Evolutionary conservation across 2,797 vertebrate genomes (phyloP), one percentile per base, ranked within the genome.

Genomic region (Amphiprion clarkii): DNA sequence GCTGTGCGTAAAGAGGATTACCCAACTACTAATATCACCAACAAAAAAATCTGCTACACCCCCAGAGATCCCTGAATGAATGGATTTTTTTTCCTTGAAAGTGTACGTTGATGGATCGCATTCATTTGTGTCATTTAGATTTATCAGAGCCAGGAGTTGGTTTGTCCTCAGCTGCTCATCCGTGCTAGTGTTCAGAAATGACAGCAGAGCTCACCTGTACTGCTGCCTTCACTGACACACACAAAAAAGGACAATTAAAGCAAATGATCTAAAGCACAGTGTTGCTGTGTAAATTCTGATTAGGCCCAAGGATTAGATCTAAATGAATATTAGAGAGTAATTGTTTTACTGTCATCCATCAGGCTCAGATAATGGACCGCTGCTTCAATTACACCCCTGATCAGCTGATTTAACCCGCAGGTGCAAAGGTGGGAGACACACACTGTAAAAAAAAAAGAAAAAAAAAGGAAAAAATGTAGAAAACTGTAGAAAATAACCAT

Each of bases 371-470:
- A 79, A 84, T 85, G 66, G 67, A 78, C 67, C 74, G 64, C 61
- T 68, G 73, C 81, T 88, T 79, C 85, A 78, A 72, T 88, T 81
- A 83, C 77, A 69, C 71, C 3, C 72, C 53, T 79, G 86, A 89
- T 85, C 86, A 86, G 65, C 58, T 78, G 77, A 36, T 86, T 85
- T 85, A 87, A 87, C 85, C 78, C 1, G 73, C 63, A 74, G 72
- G 84, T 68, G 81, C 60, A 60, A 60, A 77, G 73, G 73, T 77
- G 79, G 19, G 63, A 29, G 62, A 0, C 2, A 66, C 48, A 17
- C 44, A 17, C 44, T 16, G 44, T 36, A 36, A 36, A 36, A 36
- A 36, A 10, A 8, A 23, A 10, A 36, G 10, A 7, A 9, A 27
- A 27, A 2, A 3, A 27, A 3, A n/a, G n/a, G n/a, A 27, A 27